Base-by-base conservation (phyloP, 1,140 invertebrate genomes). In the Platyscapa corneri region DNA sequence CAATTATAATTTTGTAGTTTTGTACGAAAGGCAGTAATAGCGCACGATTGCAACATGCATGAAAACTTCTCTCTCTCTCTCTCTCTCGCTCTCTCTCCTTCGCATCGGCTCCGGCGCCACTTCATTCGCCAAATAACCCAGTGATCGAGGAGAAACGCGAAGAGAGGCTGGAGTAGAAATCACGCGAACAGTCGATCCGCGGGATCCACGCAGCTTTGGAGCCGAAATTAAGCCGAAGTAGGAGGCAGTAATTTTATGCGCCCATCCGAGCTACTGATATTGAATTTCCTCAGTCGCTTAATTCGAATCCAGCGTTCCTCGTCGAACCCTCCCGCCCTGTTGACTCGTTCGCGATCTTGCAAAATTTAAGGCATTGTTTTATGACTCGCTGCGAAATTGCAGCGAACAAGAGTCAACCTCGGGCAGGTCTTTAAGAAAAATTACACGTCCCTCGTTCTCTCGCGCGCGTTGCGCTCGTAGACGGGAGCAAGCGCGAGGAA, bases 241-340 rank as follows among this genome's bases (percentile, higher is more conserved):
- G 92, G 91, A 92, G 92, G 93, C 91, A 89, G 91, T 93, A 92
- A 93, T 93, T 93, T 93, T 93, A 93, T 92, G 92, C 92, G 91
- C 91, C 91, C 91, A 93, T 93, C 92, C 92, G 91, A 93, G 91
- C 92, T 91, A 92, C 92, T 92, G 92, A 93, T 93, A 93, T 93
- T 93, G 91, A 93, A 93, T 93, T 93, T 93, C 91, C 91, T 91
- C 92, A 91, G 91, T 92, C 91, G 91, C 92, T 93, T 93, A 92
- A 93, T 93, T 92, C 91, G 87, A 92, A 92, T 93, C 90, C 89
- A 90, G 87, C 88, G 88, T 86, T 84, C 78, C 67, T 74, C 80
- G 82, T 49, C 84, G 49, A 85, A 85, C 70, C 74, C 79, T 81
- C 23, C 30, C 27, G 14, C 75, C 0, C 23, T n/a, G n/a, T n/a